A percentile compares a stretch with the other conserved stretches of the same genome.
phyloP scores from a whole-genome alignment of 2,888 invertebrate species.

The Sphecodes monilicornis region DNA sequence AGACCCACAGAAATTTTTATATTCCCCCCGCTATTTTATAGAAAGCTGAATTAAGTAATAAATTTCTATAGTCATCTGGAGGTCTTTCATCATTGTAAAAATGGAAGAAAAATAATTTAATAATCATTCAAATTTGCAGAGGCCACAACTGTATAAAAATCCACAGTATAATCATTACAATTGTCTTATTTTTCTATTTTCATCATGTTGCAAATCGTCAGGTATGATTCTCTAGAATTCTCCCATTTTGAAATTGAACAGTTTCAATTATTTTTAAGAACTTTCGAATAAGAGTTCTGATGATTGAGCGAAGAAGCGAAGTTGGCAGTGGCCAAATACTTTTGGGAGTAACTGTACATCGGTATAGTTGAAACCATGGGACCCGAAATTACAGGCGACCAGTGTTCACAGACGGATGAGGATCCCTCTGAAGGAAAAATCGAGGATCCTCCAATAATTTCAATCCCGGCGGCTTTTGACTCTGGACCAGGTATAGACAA shows the following conservation, averaged over 20 bases:
- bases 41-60: no score
- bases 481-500: conserved; percentile 63
- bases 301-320: not conserved
- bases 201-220: no score
- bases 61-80: no score
- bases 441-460: conserved; percentile 65
- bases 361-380: not conserved
- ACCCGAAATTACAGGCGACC: conserved; percentile 45
- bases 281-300: not conserved
- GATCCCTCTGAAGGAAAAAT: conserved; percentile 44
- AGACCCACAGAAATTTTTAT: no score
- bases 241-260: not conserved
- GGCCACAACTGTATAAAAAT: no score
- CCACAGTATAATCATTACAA: no score
- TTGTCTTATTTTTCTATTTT: no score
- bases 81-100: no score
- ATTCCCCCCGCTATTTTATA: no score
- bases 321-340: not conserved
- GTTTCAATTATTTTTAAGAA: not conserved
- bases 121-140: no score
- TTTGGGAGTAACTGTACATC: not conserved
- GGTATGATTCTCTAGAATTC: not conserved
- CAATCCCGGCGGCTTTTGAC: conserved; percentile 53
- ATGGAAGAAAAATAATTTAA: no score
- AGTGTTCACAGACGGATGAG: conserved; percentile 1